Evolutionary conservation across 2,113 vertebrate genomes (phyloP).

Genomic region (Trematocara stigmaticum): DNA sequence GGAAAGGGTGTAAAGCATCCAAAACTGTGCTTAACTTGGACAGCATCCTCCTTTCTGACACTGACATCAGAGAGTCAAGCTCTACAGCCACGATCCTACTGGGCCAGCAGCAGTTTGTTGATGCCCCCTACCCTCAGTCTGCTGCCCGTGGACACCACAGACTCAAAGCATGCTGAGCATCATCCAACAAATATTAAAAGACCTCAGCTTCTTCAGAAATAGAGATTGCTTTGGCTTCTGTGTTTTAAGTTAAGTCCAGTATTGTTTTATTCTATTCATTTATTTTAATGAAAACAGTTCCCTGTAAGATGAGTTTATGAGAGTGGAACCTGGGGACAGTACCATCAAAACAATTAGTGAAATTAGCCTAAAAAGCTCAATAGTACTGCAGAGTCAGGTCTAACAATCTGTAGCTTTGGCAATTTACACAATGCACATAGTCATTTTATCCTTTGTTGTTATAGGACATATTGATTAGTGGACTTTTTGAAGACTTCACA

Average conservation of each 20-base stretch:
- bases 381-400: background rate
- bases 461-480: background rate
- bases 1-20: background rate
- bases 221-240: background rate
- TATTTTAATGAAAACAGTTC: background rate
- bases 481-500: background rate
- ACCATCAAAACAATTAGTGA: background rate
- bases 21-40: background rate
- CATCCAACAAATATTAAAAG: background rate
- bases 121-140: background rate
- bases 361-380: background rate
- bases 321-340: background rate
- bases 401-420: background rate
- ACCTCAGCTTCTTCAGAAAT: background rate
- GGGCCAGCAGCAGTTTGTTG: background rate
- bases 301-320: background rate
- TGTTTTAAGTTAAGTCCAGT: background rate
- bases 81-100: background rate
- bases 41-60: background rate
- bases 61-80: background rate
- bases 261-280: background rate
- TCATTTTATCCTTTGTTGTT: background rate
- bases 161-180: background rate
- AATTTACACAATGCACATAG: background rate
- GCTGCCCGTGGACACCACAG: background rate